A percentile compares a stretch with the other conserved stretches of the same genome.
phyloP scores from a whole-genome alignment of 2,113 vertebrate genomes.

The Cervus canadensis region DNA sequence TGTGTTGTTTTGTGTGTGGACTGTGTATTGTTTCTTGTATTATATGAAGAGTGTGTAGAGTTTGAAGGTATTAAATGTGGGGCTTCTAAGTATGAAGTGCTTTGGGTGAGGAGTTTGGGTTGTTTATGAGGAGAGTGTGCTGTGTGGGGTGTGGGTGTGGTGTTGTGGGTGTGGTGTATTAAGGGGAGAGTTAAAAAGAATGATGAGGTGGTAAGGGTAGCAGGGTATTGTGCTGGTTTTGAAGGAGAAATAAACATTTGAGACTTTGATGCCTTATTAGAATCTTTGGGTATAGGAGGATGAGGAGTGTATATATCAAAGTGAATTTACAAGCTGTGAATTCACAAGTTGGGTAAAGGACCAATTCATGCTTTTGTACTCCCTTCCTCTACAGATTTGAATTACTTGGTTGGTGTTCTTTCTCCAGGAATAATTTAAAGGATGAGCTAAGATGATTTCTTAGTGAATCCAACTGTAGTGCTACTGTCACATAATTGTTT shows the following conservation, averaged over 20 bases:
- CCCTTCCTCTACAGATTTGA: neutral
- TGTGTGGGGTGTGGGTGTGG: slow-evolving; percentile 8
- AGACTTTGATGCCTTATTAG: slow-evolving; percentile 23
- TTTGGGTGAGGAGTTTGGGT: slow-evolving; percentile 14
- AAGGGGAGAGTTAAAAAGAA: slow-evolving; percentile 25
- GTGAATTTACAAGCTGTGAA: neutral
- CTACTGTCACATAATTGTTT: neutral
- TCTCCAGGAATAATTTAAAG: slow-evolving; percentile 44
- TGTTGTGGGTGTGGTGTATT: slow-evolving; percentile 56
- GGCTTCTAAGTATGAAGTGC: neutral
- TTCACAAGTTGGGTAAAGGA: neutral
- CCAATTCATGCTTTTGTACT: neutral
- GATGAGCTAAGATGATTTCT: slow-evolving; percentile 16
- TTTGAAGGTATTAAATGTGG: neutral
- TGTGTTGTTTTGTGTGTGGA: neutral
- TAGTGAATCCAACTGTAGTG: neutral
- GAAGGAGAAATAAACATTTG: neutral
- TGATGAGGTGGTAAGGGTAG: neutral
- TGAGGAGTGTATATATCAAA: neutral
- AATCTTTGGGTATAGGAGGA: neutral
- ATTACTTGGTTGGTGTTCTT: slow-evolving; percentile 2
- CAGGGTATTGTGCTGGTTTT: slow-evolving; percentile 9
- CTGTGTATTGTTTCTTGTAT: neutral
- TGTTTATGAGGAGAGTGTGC: neutral
- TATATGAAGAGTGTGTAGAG: neutral